phyloP scores from a whole-genome alignment of 2,113 vertebrate species.

The Eira barbara region DNA sequence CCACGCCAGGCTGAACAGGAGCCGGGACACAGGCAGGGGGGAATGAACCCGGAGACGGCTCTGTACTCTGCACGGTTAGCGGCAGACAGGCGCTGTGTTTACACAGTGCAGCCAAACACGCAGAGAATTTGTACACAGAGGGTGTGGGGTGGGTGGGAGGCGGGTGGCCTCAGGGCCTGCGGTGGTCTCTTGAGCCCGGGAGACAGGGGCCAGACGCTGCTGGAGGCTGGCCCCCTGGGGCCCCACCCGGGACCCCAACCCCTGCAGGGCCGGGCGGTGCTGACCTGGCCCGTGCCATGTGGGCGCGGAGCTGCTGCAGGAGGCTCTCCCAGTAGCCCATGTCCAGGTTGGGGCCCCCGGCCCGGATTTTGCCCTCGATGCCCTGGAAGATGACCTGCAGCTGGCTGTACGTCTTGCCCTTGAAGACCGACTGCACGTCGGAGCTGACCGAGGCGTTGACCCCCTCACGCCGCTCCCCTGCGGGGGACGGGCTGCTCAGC shows the following conservation, averaged over 20 bases:
- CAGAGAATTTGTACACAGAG: background rate
- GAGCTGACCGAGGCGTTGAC: slow-evolving; percentile 96
- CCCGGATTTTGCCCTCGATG: slow-evolving; percentile 94
- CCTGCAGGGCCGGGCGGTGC: background rate
- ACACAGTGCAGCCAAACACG: background rate
- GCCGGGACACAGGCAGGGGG: fast-evolving
- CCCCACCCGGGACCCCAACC: too few species aligned
- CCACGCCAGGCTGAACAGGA: background rate
- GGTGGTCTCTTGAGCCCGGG: too few species aligned
- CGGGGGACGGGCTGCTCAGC: fast-evolving
- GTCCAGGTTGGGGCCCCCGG: slow-evolving; percentile 95
- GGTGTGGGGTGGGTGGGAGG: fast-evolving
- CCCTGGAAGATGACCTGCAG: slow-evolving; percentile 95
- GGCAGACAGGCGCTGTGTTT: background rate
- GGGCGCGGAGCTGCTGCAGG: slow-evolving; percentile 95
- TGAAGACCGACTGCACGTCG: slow-evolving; percentile 95
- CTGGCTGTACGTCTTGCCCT: slow-evolving; percentile 98
- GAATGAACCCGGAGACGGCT: background rate
- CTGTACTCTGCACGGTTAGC: too few species aligned
- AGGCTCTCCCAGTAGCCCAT: slow-evolving; percentile 99
- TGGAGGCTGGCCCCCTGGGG: too few species aligned
- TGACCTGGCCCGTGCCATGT: slow-evolving; percentile 96
- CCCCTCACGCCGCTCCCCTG: slow-evolving; percentile 96
- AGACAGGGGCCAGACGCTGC: background rate
- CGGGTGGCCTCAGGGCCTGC: background rate